Conservation (phyloP, 2,888 invertebrate genomes). For the Lycocerus yunnanus region DNA sequence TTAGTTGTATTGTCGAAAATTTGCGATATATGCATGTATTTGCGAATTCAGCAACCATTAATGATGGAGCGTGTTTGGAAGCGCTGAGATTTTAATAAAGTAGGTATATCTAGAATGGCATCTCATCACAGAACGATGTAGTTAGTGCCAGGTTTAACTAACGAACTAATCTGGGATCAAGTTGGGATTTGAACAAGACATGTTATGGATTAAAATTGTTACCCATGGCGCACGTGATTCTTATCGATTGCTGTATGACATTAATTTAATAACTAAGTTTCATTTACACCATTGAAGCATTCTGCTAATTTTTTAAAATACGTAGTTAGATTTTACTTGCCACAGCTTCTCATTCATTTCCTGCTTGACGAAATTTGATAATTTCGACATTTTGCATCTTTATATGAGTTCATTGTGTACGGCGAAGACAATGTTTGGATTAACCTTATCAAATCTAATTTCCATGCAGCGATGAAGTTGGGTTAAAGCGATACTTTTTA, state of each 20-base stretch:
- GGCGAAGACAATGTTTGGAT: background rate
- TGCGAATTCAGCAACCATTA: background rate
- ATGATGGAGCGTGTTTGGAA: constrained; percentile 15
- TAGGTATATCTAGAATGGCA: constrained; percentile 10
- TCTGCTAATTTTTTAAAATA: no score
- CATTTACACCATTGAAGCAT: no score
- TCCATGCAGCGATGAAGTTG: background rate
- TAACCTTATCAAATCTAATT: background rate
- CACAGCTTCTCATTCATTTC: no score
- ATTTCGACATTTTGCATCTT: background rate
- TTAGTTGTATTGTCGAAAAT: background rate
- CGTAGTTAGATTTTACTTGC: no score
- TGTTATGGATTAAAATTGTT: constrained; percentile 10
- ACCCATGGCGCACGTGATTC: background rate
- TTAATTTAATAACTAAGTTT: no score
- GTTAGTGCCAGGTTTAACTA: constrained; percentile 21
- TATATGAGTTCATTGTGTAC: background rate
- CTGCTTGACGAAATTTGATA: background rate
- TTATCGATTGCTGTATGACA: background rate
- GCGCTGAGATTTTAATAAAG: constrained; percentile 18
- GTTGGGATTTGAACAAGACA: constrained; percentile 19
- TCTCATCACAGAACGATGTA: constrained; percentile 17
- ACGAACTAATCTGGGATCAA: constrained; percentile 18
- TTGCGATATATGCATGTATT: background rate
- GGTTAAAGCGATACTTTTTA: background rate